These are phyloP conservation scores for Pangasius macronema DNA, from an alignment of 2,797 vertebrate species.

Conservation along the genomic window DNA sequence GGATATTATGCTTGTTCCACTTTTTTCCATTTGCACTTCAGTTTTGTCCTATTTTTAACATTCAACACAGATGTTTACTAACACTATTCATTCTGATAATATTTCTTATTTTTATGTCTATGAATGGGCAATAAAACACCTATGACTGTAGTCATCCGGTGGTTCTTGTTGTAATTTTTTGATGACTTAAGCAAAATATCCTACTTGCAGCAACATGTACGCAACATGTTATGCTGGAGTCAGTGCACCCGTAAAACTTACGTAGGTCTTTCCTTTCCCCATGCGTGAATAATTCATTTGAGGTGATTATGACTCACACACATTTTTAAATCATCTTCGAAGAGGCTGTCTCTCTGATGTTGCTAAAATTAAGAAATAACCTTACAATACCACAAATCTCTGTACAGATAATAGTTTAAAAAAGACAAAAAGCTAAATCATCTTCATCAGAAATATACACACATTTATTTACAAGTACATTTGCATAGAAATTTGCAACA, in stretches of 20 bases:
- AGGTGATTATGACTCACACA: neutral
- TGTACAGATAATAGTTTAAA: neutral
- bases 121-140: too few relatives aligned
- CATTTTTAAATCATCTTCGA: neutral
- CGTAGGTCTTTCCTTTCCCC: neutral
- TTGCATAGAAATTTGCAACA: slow-evolving; percentile 74
- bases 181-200: neutral
- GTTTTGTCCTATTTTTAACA: neutral
- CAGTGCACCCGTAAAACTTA: neutral
- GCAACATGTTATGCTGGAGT: neutral
- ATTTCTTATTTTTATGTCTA: too few relatives aligned
- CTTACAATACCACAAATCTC: neutral
- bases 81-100: neutral
- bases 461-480: slow-evolving; percentile 72
- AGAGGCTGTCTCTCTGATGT: neutral
- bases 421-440: slow-evolving; percentile 5
- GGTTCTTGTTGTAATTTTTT: too few relatives aligned
- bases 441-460: slow-evolving; percentile 56
- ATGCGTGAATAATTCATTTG: neutral
- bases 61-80: neutral
- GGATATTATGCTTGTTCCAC: neutral
- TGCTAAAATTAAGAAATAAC: neutral
- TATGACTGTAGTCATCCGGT: too few relatives aligned
- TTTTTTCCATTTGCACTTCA: neutral
- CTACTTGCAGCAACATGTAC: neutral